Evolutionary conservation across 2,888 invertebrate species (phyloP).

Genomic region (Macrophya annulata): DNA sequence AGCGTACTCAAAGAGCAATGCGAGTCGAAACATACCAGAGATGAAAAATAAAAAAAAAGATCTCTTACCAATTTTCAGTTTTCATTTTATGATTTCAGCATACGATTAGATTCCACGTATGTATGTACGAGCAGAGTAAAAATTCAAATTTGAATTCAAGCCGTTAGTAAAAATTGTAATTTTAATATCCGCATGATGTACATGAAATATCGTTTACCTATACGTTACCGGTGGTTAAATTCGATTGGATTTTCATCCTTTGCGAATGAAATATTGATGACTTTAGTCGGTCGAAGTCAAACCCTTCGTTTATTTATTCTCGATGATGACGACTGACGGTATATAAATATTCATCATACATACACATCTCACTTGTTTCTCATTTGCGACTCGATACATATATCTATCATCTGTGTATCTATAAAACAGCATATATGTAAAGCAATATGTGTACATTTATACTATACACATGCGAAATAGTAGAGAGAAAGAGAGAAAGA

Average conservation of each 20-base stretch:
- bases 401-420: background rate
- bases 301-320: slow-evolving; percentile 35
- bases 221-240: background rate
- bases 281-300: background rate
- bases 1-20: background rate
- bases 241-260: slow-evolving; percentile 30
- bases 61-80: background rate
- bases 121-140: background rate
- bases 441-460: background rate
- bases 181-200: background rate
- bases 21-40: background rate
- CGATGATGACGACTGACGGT: slow-evolving; percentile 38
- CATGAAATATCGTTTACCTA: background rate
- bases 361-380: slow-evolving; percentile 7
- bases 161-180: slow-evolving; percentile 29
- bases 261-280: slow-evolving; percentile 53
- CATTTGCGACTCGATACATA: slow-evolving; percentile 32
- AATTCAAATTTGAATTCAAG: background rate
- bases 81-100: background rate
- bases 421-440: background rate
- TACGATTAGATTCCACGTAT: background rate
- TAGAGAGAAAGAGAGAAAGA: slow-evolving; percentile 60
- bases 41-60: background rate
- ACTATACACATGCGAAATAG: slow-evolving; percentile 61
- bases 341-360: slow-evolving; percentile 35